Evolutionary conservation across 1,140 invertebrate genomes (phyloP).

Genomic region (Limonius californicus): DNA sequence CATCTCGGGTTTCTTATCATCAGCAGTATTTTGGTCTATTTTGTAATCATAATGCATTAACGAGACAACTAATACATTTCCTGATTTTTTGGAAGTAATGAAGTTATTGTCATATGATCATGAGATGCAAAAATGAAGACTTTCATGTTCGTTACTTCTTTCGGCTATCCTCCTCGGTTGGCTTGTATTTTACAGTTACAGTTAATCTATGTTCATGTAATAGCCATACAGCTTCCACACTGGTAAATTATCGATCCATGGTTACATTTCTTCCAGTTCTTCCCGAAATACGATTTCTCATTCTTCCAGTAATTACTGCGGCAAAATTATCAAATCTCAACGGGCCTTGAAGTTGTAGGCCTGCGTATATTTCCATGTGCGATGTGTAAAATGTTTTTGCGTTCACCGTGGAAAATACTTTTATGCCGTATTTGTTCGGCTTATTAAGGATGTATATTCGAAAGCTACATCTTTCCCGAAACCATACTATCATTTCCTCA

Average conservation of each 20-base stretch:
- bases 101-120: background rate
- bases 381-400: background rate
- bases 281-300: background rate
- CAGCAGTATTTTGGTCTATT: background rate
- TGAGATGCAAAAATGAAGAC: background rate
- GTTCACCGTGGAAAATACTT: background rate
- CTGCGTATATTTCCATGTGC: background rate
- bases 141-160: background rate
- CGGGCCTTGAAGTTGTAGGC: background rate
- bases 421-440: background rate
- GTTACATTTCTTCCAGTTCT: background rate
- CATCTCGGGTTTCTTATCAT: background rate
- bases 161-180: background rate
- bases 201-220: background rate
- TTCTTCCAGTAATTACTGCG: background rate
- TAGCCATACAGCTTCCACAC: background rate
- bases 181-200: background rate
- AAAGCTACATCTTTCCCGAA: background rate
- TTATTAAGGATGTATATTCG: background rate
- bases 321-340: background rate
- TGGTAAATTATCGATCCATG: background rate
- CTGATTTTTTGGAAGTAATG: background rate
- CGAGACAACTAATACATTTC: background rate
- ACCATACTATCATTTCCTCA: background rate
- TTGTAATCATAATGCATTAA: background rate